Base-by-base conservation (phyloP, 2,888 invertebrate species). In the Baccha elongata region DNA sequence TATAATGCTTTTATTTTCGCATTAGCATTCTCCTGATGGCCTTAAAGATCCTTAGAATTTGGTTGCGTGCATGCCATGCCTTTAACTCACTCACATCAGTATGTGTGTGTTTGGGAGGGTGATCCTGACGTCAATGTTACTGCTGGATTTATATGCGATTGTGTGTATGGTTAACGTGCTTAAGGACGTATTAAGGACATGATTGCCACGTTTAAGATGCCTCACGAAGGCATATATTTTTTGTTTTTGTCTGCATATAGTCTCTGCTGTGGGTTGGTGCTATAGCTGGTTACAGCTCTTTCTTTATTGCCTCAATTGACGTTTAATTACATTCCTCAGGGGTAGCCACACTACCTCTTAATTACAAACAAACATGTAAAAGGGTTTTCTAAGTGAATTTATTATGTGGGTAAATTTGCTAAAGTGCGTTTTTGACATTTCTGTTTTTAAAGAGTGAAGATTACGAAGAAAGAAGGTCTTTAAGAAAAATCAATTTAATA, bases 1-100 rank as follows among this genome's bases (percentile, higher is more conserved):
- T 76, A 72, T 83, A 76, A 60, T 55, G 76, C 76, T 83, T 76
- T 76, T 76, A 76, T 72, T 83, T 83, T 72, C 76, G 68, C 83
- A 83, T 83, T 83, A 83, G 75, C 76, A 76, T 83, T 72, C 55
- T 71, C 71, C 76, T 83, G 29, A n/a, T n/a, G 83, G 72, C 72
- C 72, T 64, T 68, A 76, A 76, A 76, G 76, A 83, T 64, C 76
- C 67, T 62, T 35, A 35, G 46, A 62, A 76, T 71, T 71, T 62
- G 76, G 32, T 76, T 76, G 72, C 83, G 68, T 83, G 60, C 60
- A 60, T 60, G 60, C 29, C 60, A 29, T 44, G 76, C 55, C 76
- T 55, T 68, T 48, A 76, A 64, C 53, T 64, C 42, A n/a, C 17
- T n/a, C 29, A 60, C 17, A 11, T 15, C 6, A 10, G 26, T 35